Evolutionary conservation across 2,113 vertebrate genomes (phyloP).

Genomic region (Carollia perspicillata): DNA sequence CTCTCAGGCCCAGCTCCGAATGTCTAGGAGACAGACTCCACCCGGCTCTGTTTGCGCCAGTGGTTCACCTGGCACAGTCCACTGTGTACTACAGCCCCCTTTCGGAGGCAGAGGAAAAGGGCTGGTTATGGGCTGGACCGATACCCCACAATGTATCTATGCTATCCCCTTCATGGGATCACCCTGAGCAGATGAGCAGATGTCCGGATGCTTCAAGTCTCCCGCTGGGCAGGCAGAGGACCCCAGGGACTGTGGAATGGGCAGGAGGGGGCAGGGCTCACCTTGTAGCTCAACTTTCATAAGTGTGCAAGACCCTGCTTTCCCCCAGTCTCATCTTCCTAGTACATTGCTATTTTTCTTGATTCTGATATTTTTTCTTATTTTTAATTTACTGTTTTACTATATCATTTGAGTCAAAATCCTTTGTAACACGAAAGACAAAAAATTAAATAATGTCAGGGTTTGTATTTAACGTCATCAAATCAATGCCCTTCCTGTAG

Average conservation of each 20-base stretch:
- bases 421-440: neutral
- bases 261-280: neutral
- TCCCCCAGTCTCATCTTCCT: neutral
- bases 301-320: neutral
- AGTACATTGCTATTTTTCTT: neutral
- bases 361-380: neutral
- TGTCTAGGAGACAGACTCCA: neutral
- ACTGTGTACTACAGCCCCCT: neutral
- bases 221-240: neutral
- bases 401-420: neutral
- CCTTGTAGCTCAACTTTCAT: neutral
- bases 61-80: neutral
- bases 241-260: fast-evolving
- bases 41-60: neutral
- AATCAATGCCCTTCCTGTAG: neutral
- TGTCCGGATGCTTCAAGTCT: neutral
- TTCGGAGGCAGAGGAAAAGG: neutral
- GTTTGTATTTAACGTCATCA: neutral
- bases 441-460: neutral
- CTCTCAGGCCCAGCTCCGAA: neutral
- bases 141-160: neutral
- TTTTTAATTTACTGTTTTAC: conserved; percentile 3
- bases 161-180: neutral
- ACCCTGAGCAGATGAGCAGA: neutral
- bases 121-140: neutral